Conservation (phyloP, 1,140 invertebrate species). For the Pogonognathellus flavescens region DNA sequence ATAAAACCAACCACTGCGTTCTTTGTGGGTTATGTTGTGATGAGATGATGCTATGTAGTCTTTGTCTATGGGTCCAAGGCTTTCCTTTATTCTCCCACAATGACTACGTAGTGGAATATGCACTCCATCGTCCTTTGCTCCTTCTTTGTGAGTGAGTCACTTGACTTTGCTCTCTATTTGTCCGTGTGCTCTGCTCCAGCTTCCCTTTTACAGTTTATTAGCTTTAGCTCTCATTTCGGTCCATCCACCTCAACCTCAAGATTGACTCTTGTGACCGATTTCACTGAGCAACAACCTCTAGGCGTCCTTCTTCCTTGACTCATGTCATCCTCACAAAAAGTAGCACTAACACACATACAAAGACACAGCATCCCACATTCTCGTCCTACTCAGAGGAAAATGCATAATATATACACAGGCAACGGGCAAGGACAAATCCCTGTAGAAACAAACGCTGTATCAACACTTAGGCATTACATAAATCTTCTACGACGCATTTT, state of each 20-base stretch:
- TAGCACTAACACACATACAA: neutral
- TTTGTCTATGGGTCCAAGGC: too few species aligned
- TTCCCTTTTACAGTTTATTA: conserved; percentile 31
- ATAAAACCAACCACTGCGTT: neutral
- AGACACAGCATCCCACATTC: neutral
- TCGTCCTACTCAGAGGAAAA: neutral
- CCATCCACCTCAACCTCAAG: conserved; percentile 51
- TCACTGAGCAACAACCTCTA: conserved; percentile 48
- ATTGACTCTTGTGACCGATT: conserved; percentile 52
- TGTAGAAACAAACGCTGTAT: too few species aligned
- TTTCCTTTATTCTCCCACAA: too few species aligned
- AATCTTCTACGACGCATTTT: too few species aligned
- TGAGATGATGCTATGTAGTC: neutral
- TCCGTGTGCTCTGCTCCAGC: neutral
- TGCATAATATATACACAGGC: neutral
- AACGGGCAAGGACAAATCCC: too few species aligned
- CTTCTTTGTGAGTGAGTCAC: neutral
- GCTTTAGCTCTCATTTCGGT: conserved; percentile 48
- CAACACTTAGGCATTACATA: too few species aligned
- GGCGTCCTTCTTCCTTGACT: conserved; percentile 29
- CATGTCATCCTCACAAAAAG: neutral
- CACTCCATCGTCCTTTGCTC: neutral
- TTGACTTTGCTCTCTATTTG: neutral
- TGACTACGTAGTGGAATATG: neutral
- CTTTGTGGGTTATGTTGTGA: neutral